Conservation (phyloP, 1,140 invertebrate genomes). For the Microplitis mediator region DNA sequence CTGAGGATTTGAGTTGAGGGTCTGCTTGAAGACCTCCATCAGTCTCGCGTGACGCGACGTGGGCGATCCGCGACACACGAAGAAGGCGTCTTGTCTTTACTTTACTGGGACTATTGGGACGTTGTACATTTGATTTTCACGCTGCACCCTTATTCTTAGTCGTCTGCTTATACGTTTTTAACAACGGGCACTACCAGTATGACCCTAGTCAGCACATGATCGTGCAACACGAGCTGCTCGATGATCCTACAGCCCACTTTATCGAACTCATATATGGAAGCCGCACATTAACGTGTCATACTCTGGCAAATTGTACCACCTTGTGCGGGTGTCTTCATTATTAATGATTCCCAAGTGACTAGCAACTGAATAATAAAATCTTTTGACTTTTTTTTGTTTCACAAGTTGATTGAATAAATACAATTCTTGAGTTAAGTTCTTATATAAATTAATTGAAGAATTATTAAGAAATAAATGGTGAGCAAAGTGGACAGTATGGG, state of each 20-base stretch:
- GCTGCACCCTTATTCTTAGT: background rate
- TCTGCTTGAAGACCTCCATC: constrained; percentile 26
- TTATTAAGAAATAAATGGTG: no score
- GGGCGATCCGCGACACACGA: constrained; percentile 29
- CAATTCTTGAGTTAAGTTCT: no score
- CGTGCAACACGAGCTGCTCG: no score
- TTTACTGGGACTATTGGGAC: background rate
- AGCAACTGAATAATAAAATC: no score
- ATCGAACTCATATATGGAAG: constrained; percentile 11
- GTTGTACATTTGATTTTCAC: background rate
- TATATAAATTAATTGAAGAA: no score
- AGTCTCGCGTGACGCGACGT: constrained; percentile 33
- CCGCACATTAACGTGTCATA: constrained; percentile 28
- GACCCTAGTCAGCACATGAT: no score
- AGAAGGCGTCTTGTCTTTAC: background rate
- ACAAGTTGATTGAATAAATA: no score
- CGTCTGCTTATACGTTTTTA: background rate
- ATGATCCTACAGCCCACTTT: no score
- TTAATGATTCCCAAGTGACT: no score
- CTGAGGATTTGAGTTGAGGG: background rate
- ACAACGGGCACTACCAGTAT: no score
- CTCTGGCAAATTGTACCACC: constrained; percentile 42
- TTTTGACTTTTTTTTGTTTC: no score
- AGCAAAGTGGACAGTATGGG: no score
- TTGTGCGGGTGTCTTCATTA: constrained; percentile 26